Conservation (phyloP, 2,888 invertebrate species). For the Clanis bilineata region DNA sequence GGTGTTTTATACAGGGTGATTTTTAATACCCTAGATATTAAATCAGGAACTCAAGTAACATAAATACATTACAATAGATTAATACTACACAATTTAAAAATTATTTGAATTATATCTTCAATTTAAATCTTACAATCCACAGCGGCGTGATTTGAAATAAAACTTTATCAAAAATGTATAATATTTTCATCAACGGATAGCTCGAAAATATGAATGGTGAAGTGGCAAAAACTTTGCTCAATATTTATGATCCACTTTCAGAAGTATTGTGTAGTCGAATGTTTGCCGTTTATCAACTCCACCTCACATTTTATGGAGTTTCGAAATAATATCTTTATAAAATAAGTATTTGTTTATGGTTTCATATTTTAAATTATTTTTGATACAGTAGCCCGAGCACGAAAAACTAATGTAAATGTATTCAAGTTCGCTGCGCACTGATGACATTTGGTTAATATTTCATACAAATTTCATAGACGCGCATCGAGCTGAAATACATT, state of each 20-base stretch:
- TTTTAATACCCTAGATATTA: too few species aligned
- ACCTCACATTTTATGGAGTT: not conserved
- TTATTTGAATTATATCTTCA: not conserved
- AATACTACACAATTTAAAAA: too few species aligned
- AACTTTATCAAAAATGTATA: slow-evolving; percentile 33
- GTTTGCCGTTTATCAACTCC: not conserved
- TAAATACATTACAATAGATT: too few species aligned
- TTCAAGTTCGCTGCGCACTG: too few species aligned
- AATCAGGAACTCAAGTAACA: too few species aligned
- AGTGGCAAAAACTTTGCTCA: slow-evolving; percentile 36
- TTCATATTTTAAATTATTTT: too few species aligned
- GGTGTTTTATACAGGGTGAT: too few species aligned
- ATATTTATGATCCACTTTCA: slow-evolving; percentile 47
- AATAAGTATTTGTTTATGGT: not conserved
- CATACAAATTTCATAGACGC: too few species aligned
- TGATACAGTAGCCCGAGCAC: too few species aligned
- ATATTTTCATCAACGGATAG: slow-evolving; percentile 23
- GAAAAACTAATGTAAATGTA: too few species aligned
- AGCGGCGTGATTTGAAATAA: slow-evolving; percentile 29
- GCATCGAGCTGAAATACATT: too few species aligned
- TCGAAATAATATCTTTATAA: not conserved
- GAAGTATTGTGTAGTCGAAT: slow-evolving; percentile 9
- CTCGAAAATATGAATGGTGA: slow-evolving; percentile 28
- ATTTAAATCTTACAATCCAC: not conserved
- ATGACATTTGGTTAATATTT: too few species aligned